Conservation (phyloP, 1,140 invertebrate genomes). For the Ceratina calcarata region DNA sequence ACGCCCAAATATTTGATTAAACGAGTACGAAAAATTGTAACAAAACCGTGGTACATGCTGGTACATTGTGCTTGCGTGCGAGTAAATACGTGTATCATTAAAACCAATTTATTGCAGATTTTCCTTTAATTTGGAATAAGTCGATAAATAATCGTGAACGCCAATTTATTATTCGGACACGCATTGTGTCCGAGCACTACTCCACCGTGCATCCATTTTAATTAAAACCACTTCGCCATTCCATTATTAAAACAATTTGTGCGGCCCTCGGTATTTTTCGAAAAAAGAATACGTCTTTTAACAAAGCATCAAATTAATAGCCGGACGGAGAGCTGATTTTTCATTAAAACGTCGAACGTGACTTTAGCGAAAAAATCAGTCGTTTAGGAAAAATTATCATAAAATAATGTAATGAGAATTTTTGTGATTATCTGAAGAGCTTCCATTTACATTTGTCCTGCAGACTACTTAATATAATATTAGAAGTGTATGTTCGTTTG, state of each 20-base stretch:
- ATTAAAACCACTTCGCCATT: neutral
- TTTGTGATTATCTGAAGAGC: too few species aligned
- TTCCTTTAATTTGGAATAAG: neutral
- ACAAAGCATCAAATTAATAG: neutral
- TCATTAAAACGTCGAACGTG: conserved; percentile 5
- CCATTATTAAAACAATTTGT: conserved; percentile 21
- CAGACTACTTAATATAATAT: too few species aligned
- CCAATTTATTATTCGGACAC: neutral
- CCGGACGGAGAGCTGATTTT: neutral
- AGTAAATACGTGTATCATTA: too few species aligned
- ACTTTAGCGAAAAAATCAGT: neutral
- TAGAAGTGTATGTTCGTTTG: too few species aligned
- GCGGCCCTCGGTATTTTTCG: neutral
- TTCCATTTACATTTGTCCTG: too few species aligned
- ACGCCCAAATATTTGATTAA: neutral
- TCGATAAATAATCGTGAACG: neutral
- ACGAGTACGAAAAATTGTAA: neutral
- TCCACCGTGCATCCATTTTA: neutral
- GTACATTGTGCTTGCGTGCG: neutral
- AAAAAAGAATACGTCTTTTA: neutral
- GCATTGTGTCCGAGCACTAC: too few species aligned
- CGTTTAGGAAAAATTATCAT: neutral
- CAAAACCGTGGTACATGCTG: too few species aligned
- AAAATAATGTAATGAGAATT: neutral
- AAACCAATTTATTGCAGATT: neutral